Evolutionary conservation across 2,113 vertebrate genomes (phyloP).

Genomic region (Chaenogobius annularis): DNA sequence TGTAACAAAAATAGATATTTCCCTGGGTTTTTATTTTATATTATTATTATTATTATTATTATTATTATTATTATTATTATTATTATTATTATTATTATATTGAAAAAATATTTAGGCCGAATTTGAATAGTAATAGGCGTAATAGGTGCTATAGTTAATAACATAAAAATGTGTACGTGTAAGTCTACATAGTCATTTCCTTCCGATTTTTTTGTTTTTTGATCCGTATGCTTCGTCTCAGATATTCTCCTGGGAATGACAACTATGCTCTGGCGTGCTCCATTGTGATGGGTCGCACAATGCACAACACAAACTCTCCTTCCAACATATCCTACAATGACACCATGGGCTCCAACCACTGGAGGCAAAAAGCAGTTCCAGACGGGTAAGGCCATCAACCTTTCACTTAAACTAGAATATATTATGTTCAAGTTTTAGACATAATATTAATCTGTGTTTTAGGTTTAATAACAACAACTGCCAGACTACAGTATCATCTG

Average conservation of each 20-base stretch:
- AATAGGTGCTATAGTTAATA: background rate
- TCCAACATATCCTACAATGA: conserved; percentile 85
- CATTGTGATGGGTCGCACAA: conserved; percentile 85
- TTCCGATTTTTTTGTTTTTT: background rate
- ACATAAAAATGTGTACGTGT: background rate
- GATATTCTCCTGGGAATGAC: conserved; percentile 89
- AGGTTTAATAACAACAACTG: conserved; percentile 92
- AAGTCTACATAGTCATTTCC: background rate
- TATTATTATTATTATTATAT: too few species aligned
- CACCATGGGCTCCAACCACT: conserved; percentile 81
- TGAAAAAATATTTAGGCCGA: too few species aligned
- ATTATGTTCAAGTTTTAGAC: background rate
- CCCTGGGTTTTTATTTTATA: too few species aligned
- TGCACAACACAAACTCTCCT: conserved; percentile 87
- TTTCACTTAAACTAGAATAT: background rate
- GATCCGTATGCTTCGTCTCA: conserved; percentile 49
- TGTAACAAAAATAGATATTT: too few species aligned
- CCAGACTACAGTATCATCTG: conserved; percentile 84
- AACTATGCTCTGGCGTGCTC: conserved; percentile 91
- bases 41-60: too few species aligned
- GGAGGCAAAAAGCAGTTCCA: conserved; percentile 90
- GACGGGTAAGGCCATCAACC: conserved; percentile 79
- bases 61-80: too few species aligned
- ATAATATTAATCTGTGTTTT: conserved; percentile 19
- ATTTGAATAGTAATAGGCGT: too few species aligned